Conservation (phyloP, 2,113 vertebrate species). For the Amia ocellicauda region DNA sequence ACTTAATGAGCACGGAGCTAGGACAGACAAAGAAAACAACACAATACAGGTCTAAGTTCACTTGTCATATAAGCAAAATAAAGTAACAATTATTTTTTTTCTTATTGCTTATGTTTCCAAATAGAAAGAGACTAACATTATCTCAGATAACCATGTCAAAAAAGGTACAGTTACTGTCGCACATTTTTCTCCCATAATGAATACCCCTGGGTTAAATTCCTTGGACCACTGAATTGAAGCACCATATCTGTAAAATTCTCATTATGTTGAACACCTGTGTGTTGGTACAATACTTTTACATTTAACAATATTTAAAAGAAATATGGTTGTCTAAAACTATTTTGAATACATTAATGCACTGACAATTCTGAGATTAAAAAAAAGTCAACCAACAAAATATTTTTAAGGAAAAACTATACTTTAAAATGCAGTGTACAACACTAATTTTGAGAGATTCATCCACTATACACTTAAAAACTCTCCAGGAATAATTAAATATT, state of each 20-base stretch:
- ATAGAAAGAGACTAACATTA: neutral
- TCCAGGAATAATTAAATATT: too few relatives aligned
- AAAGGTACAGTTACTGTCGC: neutral
- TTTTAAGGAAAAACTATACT: too few relatives aligned
- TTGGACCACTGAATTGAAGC: neutral
- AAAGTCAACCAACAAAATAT: too few relatives aligned
- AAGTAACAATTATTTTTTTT: neutral
- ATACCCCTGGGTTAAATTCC: constrained; percentile 3
- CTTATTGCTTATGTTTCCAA: neutral
- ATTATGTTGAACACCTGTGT: neutral
- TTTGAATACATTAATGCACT: too few relatives aligned
- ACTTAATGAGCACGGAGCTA: neutral
- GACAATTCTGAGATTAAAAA: too few relatives aligned
- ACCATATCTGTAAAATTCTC: neutral
- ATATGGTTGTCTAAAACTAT: too few relatives aligned
- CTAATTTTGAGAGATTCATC: too few relatives aligned
- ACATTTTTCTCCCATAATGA: neutral
- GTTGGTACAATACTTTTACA: neutral
- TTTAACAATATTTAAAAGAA: too few relatives aligned
- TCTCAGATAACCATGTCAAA: neutral
- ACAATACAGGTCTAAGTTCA: neutral
- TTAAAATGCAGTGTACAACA: too few relatives aligned
- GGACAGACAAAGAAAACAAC: neutral
- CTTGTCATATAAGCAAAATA: neutral
- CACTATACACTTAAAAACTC: too few relatives aligned